Base-by-base conservation (phyloP, 1,140 invertebrate species). In the Chionoecetes opilio region DNA sequence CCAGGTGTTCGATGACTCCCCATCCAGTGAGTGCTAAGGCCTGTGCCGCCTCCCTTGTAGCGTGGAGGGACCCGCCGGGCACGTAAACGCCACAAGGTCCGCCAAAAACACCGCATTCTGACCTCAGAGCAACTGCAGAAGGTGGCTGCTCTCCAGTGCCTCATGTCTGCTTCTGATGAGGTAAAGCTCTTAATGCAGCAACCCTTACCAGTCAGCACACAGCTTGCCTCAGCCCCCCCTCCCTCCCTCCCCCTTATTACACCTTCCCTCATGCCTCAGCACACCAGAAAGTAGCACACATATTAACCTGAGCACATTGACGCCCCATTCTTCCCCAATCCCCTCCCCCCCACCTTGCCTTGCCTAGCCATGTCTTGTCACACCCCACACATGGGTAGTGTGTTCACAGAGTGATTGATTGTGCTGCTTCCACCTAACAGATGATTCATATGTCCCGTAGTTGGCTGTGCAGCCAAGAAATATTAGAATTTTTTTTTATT, bases 121-220 rank as follows among this genome's bases (percentile, higher is more conserved):
- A 94, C 94, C 92, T 96, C 95, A 63, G 93, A 96, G 75, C 93
- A 96, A 92, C 88, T 95, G 82, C 93, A 96, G 93, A 94, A 95
- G 91, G 86, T 91, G 86, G 93, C 93, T 31, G 95, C 95, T 82
- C 85, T 96, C 87, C 91, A 95, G 87, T 95, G 94, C 84, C 95
- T 96, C 53, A 93, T 94, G 93, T 96, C 95, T 95, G 95, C 95
- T 95, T 94, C 95, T 96, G 95, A 96, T 91, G 91, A 96, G 95
- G 95, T 96, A 93, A 89, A 84, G 38, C 35, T 82, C 21, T 84
- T 41, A 21, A 32, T 38, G 35, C 17, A 89, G 37, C 87, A 89
- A 14, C 37, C 87, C 34, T 29, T 29, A 89, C 9, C 3, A 38
- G 5, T 37, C n/a, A n/a, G 11, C 63, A 75, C 5, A 11, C n/a